Evolutionary conservation across 2,888 invertebrate species (phyloP), one percentile per base, ranked within the genome.

Genomic region (Escarpia spicata): DNA sequence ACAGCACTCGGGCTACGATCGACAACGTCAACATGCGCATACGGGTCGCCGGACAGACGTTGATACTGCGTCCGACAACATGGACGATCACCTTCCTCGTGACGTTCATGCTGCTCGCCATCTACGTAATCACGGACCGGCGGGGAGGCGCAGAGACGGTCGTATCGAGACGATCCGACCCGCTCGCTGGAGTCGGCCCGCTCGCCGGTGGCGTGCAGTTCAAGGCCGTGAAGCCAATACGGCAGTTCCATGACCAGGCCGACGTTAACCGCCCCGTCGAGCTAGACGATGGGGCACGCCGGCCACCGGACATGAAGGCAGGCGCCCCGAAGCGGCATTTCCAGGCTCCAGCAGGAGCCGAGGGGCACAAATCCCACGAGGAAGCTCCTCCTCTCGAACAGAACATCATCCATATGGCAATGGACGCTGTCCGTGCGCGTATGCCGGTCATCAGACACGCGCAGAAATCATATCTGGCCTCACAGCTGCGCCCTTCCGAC

Each of bases 401-500:
- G 19, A 75, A 75, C 75, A 26, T 75, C 26, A 75, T 75, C 26
- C 75, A 75, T 4, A 75, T 75, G 75, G 75, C 75, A 26, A 75
- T 75, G 75, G 75, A 75, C 75, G 75, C 75, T 19, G 75, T 75
- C 26, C 19, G n/a, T 15, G 19, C n/a, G 19, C 91, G 43, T 31
- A 43, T 91, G 43, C 0, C 44, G 19, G 91, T 26, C 19, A 31
- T 91, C 43, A 44, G 26, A n/a, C 43, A 15, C 19, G 91, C 91
- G n/a, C 15, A 31, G n/a, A 52, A 91, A n/a, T 19, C 91, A 10
- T 91, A 91, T n/a, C 31, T 91, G 91, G n/a, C 52, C 8, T 26
- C 44, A 43, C 93, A 92, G 52, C 91, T 89, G 37, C 45, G 93
- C 26, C 94, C 94, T 8, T 43, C 91, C 31, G 94, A 94, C 52